Evolutionary conservation across 2,888 invertebrate genomes (phyloP).

Genomic region (Masnerella sp.): DNA sequence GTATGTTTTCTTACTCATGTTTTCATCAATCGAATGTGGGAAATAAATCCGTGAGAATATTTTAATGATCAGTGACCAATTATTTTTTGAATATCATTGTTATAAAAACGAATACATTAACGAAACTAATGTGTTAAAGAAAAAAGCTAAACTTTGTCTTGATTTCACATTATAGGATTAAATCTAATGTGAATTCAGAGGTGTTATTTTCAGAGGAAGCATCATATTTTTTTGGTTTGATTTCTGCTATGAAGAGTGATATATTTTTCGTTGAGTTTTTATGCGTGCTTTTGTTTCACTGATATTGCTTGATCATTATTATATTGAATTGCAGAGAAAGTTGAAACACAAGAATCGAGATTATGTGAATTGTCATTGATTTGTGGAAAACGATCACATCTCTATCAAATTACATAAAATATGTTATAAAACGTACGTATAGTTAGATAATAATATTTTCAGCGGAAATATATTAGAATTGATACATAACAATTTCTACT

Average conservation of each 20-base stretch:
- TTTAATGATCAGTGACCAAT: constrained; percentile 1
- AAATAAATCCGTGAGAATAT: constrained; percentile 36
- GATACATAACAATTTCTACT: too few species aligned
- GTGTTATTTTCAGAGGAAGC: too few species aligned
- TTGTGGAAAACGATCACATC: constrained; percentile 2
- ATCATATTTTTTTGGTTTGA: too few species aligned
- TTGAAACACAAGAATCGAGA: constrained; percentile 9
- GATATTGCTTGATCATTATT: constrained; percentile 9
- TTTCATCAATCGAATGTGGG: constrained; percentile 30
- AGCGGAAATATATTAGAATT: too few species aligned
- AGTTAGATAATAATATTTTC: too few species aligned
- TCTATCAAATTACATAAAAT: neutral
- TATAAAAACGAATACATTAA: neutral
- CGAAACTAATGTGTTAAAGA: neutral
- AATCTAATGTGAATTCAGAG: too few species aligned
- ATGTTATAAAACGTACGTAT: neutral
- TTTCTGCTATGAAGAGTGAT: too few species aligned
- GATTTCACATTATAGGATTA: too few species aligned
- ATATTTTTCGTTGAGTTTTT: neutral
- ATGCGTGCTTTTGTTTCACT: constrained; percentile 5
- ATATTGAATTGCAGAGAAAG: constrained; percentile 8
- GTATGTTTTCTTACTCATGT: constrained; percentile 20
- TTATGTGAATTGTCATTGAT: constrained; percentile 21
- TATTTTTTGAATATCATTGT: constrained; percentile 18
- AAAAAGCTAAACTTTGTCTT: neutral